A percentile compares a stretch with the other conserved stretches of the same genome.
Evolutionary conservation across 2,888 invertebrate genomes (phyloP).

Genomic region (Drosophila fungiperda): DNA sequence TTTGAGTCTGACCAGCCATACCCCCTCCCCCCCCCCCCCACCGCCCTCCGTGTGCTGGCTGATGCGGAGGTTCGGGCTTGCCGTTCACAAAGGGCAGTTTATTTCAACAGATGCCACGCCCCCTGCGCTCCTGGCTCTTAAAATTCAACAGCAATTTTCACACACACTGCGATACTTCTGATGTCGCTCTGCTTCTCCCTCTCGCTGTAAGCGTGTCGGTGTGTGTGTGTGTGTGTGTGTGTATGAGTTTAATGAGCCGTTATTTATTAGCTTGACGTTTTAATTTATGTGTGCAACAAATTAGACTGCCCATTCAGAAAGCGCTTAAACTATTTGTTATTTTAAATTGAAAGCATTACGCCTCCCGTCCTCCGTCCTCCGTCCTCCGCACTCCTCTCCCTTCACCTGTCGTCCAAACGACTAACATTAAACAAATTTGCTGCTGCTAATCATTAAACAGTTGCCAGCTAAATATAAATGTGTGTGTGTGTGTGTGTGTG

Average conservation of each 20-base stretch:
- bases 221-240: slow-evolving; percentile 29
- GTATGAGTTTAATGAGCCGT: slow-evolving; percentile 72
- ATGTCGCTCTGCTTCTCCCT: not conserved
- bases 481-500: not conserved
- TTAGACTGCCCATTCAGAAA: slow-evolving; percentile 64
- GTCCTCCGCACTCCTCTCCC: not conserved
- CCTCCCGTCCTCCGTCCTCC: not conserved
- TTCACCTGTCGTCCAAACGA: slow-evolving; percentile 4
- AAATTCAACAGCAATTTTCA: slow-evolving; percentile 8
- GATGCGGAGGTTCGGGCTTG: not conserved
- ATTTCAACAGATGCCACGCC: slow-evolving; percentile 45
- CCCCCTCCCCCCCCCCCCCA: no score
- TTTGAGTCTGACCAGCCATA: slow-evolving; percentile 23
- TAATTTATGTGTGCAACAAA: slow-evolving; percentile 77
- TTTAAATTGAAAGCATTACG: slow-evolving; percentile 60
- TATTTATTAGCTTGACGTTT: slow-evolving; percentile 74
- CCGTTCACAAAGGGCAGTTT: slow-evolving; percentile 43
- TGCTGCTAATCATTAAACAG: slow-evolving; percentile 60
- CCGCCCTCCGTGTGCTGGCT: no score
- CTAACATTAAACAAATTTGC: slow-evolving; percentile 37
- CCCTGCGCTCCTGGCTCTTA: slow-evolving; percentile 13
- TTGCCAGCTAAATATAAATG: slow-evolving; percentile 12
- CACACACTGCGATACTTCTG: not conserved
- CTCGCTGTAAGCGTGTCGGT: not conserved
- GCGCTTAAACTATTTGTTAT: slow-evolving; percentile 66